Base-by-base conservation (phyloP, 2,113 vertebrate genomes). In the Sula dactylatra region DNA sequence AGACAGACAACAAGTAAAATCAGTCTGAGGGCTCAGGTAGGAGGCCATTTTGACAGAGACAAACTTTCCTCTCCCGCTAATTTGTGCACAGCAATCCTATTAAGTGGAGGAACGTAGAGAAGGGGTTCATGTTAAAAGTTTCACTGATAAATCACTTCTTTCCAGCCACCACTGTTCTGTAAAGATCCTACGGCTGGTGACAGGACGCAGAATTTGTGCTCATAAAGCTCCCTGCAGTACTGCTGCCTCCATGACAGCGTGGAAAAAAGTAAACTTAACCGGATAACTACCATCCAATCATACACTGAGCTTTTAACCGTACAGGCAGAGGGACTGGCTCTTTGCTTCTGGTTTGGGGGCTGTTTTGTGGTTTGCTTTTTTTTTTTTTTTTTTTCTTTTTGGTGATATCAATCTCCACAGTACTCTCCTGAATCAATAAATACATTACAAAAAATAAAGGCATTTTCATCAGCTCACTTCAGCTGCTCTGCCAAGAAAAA, bases 371-470 rank as follows among this genome's bases (percentile, higher is more conserved):
- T 4, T 27, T 47, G 4, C 6, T 25, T 50, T 26, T 50, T 50
- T 14, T 13, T 4, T 22, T 34, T 6, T 36, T 20, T 16, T 34
- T 26, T 13, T 42, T 18, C 2, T 42, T 65, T 56, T 58, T 61
- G 5, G 16, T 85, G 24, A 45, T 29, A 77, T 14, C 55, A 65
- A 72, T 78, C 31, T 88, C 64, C 50, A 47, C 13, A 47, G 10
- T 26, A 82, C 38, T 71, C 47, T 38, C 93, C 59, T 71, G 55
- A 93, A 82, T 78, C 69, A 84, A 89, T 55, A 91, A 66, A 69
- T 73, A 25, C 15, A 40, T 81, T 73, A 36, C 16, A 94, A 94
- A 94, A 70, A 94, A 70, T 29, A 76, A 80, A 80, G 15, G 29
- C 26, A 64, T 83, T 94, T 94, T 83, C 55, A 78, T 83, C 45